phyloP scores from a whole-genome alignment of 2,888 invertebrate species.

The Dinocampus coccinellae region DNA sequence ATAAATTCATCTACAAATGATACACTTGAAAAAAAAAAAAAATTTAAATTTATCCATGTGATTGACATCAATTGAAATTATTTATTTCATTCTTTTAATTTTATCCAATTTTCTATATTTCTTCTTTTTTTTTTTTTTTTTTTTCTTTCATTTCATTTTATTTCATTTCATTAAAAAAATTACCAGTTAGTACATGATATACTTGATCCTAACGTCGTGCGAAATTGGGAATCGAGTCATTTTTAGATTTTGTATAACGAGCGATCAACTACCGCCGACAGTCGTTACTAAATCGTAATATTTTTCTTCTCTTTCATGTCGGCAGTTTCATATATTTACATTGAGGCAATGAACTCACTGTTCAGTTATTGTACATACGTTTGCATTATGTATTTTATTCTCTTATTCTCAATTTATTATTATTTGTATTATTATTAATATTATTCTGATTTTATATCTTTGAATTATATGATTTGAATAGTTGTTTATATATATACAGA shows the following conservation, averaged over 20 bases:
- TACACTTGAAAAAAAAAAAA: no score
- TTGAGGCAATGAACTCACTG: conserved; percentile 4
- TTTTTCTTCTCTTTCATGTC: background rate
- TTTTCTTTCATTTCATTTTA: background rate
- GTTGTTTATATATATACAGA: background rate
- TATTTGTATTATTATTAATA: no score
- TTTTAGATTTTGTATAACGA: background rate
- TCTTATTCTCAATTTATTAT: background rate
- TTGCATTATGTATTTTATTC: background rate
- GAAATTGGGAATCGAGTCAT: background rate
- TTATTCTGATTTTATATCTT: no score
- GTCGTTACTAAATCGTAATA: background rate
- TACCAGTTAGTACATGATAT: background rate
- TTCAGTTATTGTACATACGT: background rate
- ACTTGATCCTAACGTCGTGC: background rate
- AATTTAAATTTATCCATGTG: background rate
- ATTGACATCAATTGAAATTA: background rate
- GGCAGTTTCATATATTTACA: conserved; percentile 9
- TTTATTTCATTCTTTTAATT: background rate
- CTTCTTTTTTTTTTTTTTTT: background rate
- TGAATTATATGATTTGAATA: background rate
- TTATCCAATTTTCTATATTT: background rate
- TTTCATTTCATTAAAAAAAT: background rate
- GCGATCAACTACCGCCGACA: background rate
- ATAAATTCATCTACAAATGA: no score